Base-by-base conservation (phyloP, 2,888 invertebrate genomes). In the Thereva nobilitata region DNA sequence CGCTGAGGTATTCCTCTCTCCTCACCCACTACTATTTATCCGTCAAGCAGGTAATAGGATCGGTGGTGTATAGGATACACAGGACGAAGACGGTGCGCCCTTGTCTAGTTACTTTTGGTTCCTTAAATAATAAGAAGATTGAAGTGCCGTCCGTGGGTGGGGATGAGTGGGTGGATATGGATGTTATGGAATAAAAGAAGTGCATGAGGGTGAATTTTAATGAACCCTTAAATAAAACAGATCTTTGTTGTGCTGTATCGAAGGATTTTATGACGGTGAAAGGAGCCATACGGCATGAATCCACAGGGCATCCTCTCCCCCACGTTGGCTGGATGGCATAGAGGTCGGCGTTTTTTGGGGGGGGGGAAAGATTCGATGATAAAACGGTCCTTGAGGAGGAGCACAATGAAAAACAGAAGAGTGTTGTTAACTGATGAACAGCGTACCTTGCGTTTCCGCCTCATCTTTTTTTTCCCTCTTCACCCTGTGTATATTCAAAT, bases 171-270 rank as follows among this genome's bases (percentile, higher is more conserved):
- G 23, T 23, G 23, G 23, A 23, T 23, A 23, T 23, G 23, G 23
- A 23, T n/a, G 44, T 12, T 7, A 9, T 40, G n/a, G 38, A 56
- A 45, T 65, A 65, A 55, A 56, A 65, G 45, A 68, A 57, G 57
- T 66, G 53, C 64, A 66, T 66, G 66, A 68, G 68, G 68, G 66
- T 66, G 66, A 68, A 68, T 68, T 68, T 68, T 68, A 68, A 68
- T 68, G 68, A 67, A 64, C 63, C 66, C 66, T 68, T 66, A 68
- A 68, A 68, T 66, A 68, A 68, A 66, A 68, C 66, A 66, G 66
- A 68, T 68, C 68, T 63, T 67, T 56, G 54, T 47, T 56, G 47
- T 38, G 42, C 52, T 55, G 55, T 57, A 66, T 55, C 45, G 66
- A 37, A 35, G 37, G 66, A 64, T 68, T 68, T 68, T 68, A 56